Conservation (phyloP, 2,113 vertebrate species). For the Potamarius usumacintae region DNA sequence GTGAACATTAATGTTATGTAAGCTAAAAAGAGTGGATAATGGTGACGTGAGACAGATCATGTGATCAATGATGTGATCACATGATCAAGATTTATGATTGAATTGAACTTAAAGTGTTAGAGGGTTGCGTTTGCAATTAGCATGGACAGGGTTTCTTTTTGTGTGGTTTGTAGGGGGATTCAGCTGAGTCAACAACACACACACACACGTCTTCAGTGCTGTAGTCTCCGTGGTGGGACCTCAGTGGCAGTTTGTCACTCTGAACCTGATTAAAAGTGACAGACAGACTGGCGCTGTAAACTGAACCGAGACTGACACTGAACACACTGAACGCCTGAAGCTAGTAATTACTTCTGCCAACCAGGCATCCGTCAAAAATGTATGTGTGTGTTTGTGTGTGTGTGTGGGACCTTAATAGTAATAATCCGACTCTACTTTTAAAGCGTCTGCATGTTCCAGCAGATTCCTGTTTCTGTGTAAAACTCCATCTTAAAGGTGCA, state of each 20-base stretch:
- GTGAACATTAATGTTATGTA: background rate
- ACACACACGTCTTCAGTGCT: background rate
- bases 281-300: slow-evolving; percentile 10
- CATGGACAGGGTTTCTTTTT: background rate
- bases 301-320: background rate
- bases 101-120: background rate
- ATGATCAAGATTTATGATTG: background rate
- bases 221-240: background rate
- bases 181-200: background rate
- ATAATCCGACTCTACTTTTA: background rate
- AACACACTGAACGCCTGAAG: background rate
- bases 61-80: background rate
- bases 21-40: background rate
- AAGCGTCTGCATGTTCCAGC: background rate
- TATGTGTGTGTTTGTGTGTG: background rate
- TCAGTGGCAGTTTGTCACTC: background rate
- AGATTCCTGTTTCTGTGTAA: background rate
- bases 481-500: background rate
- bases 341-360: slow-evolving; percentile 2
- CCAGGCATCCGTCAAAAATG: background rate
- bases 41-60: background rate
- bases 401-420: background rate
- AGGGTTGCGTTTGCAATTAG: background rate
- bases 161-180: background rate
- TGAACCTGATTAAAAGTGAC: slow-evolving; percentile 16